Conservation (phyloP, 2,113 vertebrate species). For the Cathartes aura region DNA sequence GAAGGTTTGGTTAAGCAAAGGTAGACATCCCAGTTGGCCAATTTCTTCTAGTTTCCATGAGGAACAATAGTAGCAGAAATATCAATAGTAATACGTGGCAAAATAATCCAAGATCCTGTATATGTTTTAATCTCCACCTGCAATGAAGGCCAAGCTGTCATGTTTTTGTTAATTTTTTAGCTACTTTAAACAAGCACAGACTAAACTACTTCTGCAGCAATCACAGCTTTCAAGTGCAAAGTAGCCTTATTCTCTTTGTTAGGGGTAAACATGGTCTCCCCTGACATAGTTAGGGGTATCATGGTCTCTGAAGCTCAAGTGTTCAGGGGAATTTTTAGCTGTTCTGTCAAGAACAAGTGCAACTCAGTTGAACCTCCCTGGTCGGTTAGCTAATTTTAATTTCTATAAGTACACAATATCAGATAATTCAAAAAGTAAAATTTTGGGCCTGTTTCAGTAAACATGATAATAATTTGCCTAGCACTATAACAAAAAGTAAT, state of each 20-base stretch:
- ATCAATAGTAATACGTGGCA: accelerated
- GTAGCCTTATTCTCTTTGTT: not conserved
- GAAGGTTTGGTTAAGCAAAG: not conserved
- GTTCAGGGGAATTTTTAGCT: not conserved
- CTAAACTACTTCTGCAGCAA: not conserved
- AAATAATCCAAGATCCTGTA: not conserved
- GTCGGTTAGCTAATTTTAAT: not conserved
- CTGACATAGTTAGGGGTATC: not conserved
- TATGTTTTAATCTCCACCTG: not conserved
- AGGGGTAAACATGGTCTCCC: no score
- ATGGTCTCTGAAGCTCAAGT: not conserved
- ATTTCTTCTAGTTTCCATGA: not conserved
- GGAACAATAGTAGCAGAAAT: not conserved
- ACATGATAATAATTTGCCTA: not conserved
- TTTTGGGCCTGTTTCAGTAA: not conserved
- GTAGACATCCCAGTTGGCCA: not conserved
- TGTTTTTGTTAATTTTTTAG: not conserved
- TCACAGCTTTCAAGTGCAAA: not conserved
- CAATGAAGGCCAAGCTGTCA: not conserved
- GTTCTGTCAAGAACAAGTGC: not conserved
- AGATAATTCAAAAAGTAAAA: not conserved
- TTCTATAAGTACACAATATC: not conserved
- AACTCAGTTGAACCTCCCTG: not conserved
- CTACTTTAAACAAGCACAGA: not conserved
- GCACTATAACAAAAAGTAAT: not conserved